These are phyloP conservation scores for Orussus abietinus DNA, from an alignment of 1,140 invertebrate genomes.

Conservation along the genomic window DNA sequence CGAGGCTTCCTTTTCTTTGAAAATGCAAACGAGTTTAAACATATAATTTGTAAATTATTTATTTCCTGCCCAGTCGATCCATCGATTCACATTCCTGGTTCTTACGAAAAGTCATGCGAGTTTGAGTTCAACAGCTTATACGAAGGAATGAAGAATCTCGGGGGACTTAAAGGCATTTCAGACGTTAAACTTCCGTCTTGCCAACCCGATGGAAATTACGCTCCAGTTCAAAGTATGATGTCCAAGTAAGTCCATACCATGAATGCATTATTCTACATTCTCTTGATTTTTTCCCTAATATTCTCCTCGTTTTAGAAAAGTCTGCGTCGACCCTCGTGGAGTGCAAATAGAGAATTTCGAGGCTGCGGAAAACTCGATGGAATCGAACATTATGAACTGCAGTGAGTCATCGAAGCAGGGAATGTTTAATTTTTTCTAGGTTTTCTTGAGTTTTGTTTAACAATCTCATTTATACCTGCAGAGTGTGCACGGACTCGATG, in stretches of 20 bases:
- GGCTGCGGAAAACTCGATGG: slow-evolving; percentile 28
- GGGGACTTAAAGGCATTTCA: no score
- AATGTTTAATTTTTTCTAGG: no score
- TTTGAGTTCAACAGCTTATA: slow-evolving; percentile 29
- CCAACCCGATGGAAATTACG: slow-evolving; percentile 56
- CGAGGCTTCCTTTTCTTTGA: neutral
- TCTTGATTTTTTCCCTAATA: slow-evolving; percentile 5
- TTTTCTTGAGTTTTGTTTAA: no score
- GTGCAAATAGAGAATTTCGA: slow-evolving; percentile 47
- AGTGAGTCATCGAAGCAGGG: slow-evolving; percentile 58
- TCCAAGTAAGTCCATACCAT: slow-evolving; percentile 20
- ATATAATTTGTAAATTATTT: slow-evolving; percentile 9
- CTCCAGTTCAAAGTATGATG: slow-evolving; percentile 28
- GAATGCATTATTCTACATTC: no score
- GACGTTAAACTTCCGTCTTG: slow-evolving; percentile 48
- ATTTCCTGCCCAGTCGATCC: slow-evolving; percentile 30
- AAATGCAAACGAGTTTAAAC: slow-evolving; percentile 4
- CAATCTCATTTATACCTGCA: slow-evolving; percentile 32
- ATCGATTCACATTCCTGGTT: slow-evolving; percentile 25
- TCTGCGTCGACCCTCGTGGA: slow-evolving; percentile 54
- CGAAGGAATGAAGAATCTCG: no score
- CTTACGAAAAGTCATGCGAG: slow-evolving; percentile 53
- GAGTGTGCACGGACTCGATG: slow-evolving; percentile 56
- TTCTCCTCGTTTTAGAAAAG: slow-evolving; percentile 51
- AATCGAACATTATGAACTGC: slow-evolving; percentile 55